These are phyloP conservation scores for Eurypyga helias DNA, from an alignment of 2,113 vertebrate genomes.

Conservation along the genomic window DNA sequence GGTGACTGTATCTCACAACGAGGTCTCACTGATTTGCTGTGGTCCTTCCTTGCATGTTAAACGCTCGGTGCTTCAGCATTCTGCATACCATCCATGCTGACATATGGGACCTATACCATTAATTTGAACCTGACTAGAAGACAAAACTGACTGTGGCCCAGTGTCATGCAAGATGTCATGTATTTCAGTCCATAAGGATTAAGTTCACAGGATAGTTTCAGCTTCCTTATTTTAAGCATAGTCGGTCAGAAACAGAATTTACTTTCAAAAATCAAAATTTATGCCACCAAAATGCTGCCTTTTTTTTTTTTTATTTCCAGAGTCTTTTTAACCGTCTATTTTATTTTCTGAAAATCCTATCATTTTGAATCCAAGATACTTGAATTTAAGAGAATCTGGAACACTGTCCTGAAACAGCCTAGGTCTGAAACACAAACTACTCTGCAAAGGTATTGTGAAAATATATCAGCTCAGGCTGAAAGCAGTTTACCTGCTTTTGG, in stretches of 20 bases:
- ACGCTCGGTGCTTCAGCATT: neutral
- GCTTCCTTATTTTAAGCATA: neutral
- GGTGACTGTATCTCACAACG: neutral
- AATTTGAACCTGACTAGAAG: neutral
- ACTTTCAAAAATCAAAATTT: neutral
- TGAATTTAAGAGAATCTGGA: neutral
- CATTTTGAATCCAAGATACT: neutral
- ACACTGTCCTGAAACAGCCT: neutral
- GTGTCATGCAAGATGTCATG: neutral
- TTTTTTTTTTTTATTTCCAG: neutral
- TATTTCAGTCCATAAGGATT: neutral
- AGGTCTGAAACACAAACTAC: neutral
- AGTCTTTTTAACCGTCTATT: neutral
- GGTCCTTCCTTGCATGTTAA: neutral
- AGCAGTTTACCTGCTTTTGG: neutral
- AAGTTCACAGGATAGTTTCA: neutral
- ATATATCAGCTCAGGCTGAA: neutral
- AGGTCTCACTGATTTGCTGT: neutral
- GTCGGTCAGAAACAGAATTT: neutral
- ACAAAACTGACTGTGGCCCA: neutral
- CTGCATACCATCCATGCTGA: neutral
- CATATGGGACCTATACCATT: rapidly evolving
- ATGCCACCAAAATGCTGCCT: rapidly evolving
- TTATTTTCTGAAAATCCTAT: neutral
- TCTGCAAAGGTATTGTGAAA: neutral